Evolutionary conservation across 1,140 invertebrate genomes (phyloP), one percentile per base, ranked within the genome.

Genomic region (Reticulitermes speratus): DNA sequence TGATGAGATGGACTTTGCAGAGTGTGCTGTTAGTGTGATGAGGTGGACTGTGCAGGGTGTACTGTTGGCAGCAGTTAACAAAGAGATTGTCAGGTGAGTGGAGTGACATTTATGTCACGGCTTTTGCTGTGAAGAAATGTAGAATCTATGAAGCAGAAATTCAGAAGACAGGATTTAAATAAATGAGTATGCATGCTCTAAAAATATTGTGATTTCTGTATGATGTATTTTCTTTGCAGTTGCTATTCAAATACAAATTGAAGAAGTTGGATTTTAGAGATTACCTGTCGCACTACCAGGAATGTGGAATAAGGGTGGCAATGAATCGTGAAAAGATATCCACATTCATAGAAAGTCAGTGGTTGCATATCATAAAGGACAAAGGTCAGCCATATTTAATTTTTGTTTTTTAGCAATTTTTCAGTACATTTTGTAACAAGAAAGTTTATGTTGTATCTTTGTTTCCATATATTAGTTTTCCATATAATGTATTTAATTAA

Each of bases 271-370:
- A 75, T 75, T 75, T 75, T 30, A 9, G 65, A 11, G 65, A 75
- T 30, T 6, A 30, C 25, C 25, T 75, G 14, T n/a, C 25, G 3
- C 52, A 55, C 8, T 3, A 30, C 1, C 25, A 75, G 8, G n/a
- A 75, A 25, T 8, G 12, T 25, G 14, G n/a, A 30, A n/a, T 75
- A 75, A 75, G 30, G 65, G 65, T 75, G 65, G 65, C 65, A 75
- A 14, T 75, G 65, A 75, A 30, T 9, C 25, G n/a, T 30, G 65
- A 75, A 16, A 75, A 30, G n/a, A 75, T 75, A 75, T 75, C 65
- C 8, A 30, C 25, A 75, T 75, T 75, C n/a, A 11, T 75, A 75
- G 85, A 44, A 91, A 90, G 87, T 94, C 94, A 93, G 92, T 93
- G 90, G 93, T 92, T 89, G 93, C 19, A 6, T 55, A 55, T 48